phyloP scores from a whole-genome alignment of 2,888 invertebrate genomes.

The Diogma glabrata region DNA sequence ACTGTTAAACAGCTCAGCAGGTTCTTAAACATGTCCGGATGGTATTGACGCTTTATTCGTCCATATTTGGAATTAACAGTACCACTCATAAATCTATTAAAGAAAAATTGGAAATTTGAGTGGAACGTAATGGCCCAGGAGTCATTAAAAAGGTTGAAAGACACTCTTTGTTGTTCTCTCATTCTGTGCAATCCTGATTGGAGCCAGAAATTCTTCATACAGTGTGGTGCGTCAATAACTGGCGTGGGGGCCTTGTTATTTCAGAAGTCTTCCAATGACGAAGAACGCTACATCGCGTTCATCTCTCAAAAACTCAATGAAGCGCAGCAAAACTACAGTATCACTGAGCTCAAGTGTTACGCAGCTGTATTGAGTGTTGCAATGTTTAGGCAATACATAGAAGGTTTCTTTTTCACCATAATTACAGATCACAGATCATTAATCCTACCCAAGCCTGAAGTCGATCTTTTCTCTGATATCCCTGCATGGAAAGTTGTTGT shows the following conservation, averaged over 20 bases:
- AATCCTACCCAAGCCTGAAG: no score
- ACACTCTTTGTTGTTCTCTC: no score
- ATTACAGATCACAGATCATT: no score
- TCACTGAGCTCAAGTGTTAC: background rate
- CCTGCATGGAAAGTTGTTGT: no score
- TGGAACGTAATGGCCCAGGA: background rate
- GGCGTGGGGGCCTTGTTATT: background rate
- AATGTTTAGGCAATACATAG: no score
- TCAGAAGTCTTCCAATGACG: background rate
- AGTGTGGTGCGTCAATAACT: background rate
- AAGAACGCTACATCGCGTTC: background rate
- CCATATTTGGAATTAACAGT: background rate
- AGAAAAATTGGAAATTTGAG: background rate
- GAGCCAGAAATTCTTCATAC: background rate
- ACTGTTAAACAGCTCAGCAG: background rate
- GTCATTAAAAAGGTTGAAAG: no score
- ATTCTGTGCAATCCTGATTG: no score
- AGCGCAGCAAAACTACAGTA: background rate
- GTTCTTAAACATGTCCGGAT: no score
- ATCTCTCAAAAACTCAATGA: background rate
- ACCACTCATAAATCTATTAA: background rate
- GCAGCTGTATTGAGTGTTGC: background rate
- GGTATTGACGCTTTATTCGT: background rate
- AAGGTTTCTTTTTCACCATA: no score
- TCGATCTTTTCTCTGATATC: no score